phyloP scores from a whole-genome alignment of 2,888 invertebrate species.

The Cheilosia vernalis region DNA sequence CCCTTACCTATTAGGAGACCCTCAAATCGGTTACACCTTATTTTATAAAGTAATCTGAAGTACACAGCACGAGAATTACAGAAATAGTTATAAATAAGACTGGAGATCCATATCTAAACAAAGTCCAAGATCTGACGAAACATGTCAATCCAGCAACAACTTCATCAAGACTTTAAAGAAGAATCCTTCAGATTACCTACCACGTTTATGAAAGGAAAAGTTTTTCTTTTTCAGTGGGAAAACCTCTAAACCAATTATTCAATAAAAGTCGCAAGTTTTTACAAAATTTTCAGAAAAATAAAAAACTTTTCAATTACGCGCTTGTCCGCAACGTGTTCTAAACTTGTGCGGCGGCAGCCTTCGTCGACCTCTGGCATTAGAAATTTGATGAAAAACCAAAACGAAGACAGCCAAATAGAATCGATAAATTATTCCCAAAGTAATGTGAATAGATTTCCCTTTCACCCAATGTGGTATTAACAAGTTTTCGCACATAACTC shows the following conservation, averaged over 20 bases:
- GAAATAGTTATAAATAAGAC: no score
- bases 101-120: no score
- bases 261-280: conserved; percentile 18
- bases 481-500: background rate
- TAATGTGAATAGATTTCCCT: conserved; percentile 14
- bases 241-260: conserved; percentile 11
- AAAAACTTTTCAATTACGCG: conserved; percentile 20
- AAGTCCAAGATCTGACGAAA: no score
- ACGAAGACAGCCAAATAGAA: background rate
- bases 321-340: background rate
- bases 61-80: no score
- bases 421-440: conserved; percentile 21
- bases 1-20: no score
- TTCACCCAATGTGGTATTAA: conserved; percentile 13
- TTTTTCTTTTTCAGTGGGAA: background rate
- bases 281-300: background rate
- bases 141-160: no score
- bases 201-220: background rate
- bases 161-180: background rate
- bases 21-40: no score
- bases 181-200: background rate
- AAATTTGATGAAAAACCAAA: background rate
- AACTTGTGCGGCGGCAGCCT: background rate
- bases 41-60: no score
- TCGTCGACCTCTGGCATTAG: background rate